Conservation (phyloP, 2,888 invertebrate genomes). For the Trachelus iudaicus region DNA sequence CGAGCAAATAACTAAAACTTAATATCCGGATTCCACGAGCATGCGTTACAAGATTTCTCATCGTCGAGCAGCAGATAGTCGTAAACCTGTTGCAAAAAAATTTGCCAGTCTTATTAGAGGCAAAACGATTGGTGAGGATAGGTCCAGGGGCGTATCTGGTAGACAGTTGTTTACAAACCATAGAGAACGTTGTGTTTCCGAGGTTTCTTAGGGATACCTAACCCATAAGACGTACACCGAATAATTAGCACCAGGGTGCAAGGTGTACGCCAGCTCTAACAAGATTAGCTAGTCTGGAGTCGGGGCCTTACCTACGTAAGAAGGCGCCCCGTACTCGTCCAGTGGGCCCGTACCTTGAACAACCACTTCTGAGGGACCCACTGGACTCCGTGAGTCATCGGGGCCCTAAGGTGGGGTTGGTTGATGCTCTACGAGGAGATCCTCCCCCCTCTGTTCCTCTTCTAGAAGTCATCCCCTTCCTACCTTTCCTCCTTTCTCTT, state of each 20-base stretch:
- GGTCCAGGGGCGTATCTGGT: background rate
- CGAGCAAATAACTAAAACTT: background rate
- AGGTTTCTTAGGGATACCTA: background rate
- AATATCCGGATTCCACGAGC: background rate
- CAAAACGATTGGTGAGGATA: background rate
- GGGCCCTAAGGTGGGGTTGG: background rate
- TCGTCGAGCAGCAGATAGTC: background rate
- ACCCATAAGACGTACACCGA: constrained; percentile 23
- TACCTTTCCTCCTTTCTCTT: constrained; percentile 29
- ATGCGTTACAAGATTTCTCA: background rate
- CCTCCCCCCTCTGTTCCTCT: background rate
- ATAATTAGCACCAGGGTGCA: constrained; percentile 48
- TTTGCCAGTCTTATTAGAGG: background rate
- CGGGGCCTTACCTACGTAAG: background rate
- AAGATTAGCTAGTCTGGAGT: constrained; percentile 52
- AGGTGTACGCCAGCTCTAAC: constrained; percentile 50
- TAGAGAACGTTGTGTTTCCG: background rate
- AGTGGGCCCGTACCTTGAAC: constrained; percentile 18
- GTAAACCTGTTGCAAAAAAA: background rate
- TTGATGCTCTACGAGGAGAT: background rate
- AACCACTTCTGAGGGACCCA: background rate
- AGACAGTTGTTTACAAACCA: background rate
- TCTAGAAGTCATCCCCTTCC: constrained; percentile 48
- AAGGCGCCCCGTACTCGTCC: constrained; percentile 4
- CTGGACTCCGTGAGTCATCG: background rate